Evolutionary conservation across 1,140 invertebrate species (phyloP).

Genomic region (Metaphire vulgaris): DNA sequence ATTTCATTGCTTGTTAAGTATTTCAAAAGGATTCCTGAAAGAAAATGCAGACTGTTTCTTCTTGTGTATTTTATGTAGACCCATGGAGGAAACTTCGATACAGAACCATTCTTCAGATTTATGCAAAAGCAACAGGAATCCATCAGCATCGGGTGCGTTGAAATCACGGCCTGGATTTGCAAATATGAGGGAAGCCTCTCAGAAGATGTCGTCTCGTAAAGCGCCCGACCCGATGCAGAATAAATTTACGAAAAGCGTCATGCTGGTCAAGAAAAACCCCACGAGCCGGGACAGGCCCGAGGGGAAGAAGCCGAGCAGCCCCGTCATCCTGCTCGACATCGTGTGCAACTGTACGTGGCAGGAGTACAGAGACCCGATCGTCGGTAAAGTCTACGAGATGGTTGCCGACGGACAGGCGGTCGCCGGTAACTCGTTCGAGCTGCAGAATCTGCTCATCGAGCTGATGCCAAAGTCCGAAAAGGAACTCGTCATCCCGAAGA

Average conservation of each 20-base stretch:
- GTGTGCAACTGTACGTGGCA: background rate
- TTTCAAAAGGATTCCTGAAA: too few species aligned
- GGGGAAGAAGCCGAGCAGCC: background rate
- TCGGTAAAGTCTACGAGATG: background rate
- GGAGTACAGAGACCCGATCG: background rate
- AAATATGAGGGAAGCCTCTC: too few species aligned
- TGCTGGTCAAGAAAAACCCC: background rate
- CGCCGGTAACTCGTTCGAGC: background rate
- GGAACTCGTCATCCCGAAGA: background rate
- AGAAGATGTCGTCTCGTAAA: too few species aligned
- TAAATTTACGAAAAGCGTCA: background rate
- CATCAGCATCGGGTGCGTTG: too few species aligned
- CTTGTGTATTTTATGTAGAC: too few species aligned
- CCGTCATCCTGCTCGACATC: background rate
- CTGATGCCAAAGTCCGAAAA: background rate
- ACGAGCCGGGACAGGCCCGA: background rate
- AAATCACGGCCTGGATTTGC: too few species aligned
- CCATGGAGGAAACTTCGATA: too few species aligned
- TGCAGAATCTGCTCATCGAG: background rate
- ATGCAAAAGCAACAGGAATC: too few species aligned
- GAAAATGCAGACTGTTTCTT: too few species aligned
- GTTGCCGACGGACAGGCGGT: background rate
- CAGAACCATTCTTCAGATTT: too few species aligned
- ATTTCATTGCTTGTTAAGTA: too few species aligned
- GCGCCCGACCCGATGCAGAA: too few species aligned